Evolutionary conservation across 1,140 invertebrate species (phyloP).

Genomic region (Varroa destructor): DNA sequence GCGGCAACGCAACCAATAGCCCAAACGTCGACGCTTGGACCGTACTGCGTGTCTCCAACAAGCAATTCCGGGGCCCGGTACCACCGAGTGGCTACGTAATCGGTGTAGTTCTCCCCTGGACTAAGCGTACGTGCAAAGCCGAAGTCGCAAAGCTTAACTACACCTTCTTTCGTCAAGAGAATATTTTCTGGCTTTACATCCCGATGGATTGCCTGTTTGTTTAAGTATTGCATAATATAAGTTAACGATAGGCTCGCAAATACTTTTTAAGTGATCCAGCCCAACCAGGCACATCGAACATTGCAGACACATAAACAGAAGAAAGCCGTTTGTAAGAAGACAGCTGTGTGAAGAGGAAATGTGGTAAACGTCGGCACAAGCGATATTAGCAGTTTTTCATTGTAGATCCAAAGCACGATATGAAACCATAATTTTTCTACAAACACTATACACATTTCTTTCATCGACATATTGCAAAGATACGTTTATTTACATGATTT

Average conservation of each 20-base stretch:
- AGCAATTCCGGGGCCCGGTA: slow-evolving; percentile 90
- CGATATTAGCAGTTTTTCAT: no score
- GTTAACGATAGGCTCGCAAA: no score
- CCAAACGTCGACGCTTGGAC: slow-evolving; percentile 94
- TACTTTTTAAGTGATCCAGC: no score
- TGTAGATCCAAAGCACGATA: no score
- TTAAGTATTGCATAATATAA: slow-evolving; percentile 2
- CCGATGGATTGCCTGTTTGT: slow-evolving; percentile 64
- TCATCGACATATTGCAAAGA: no score
- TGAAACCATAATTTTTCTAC: no score
- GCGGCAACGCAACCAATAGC: slow-evolving; percentile 89
- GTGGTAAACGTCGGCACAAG: no score
- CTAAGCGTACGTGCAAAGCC: slow-evolving; percentile 94
- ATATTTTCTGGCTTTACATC: slow-evolving; percentile 99
- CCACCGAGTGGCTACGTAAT: slow-evolving; percentile 98
- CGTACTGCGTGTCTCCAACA: slow-evolving; percentile 93
- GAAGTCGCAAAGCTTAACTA: slow-evolving; percentile 96
- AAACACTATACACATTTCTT: no score
- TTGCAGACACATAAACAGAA: neutral
- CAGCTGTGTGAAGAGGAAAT: no score
- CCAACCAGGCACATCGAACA: no score
- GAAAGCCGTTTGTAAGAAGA: neutral
- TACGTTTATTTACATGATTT: no score
- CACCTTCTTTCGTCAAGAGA: slow-evolving; percentile 75
- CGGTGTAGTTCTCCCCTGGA: slow-evolving; percentile 94